Percentiles rank a stretch among this genome's conserved stretches.
phyloP scores from a whole-genome alignment of 1,140 invertebrate species.

The Cyclina sinensis region DNA sequence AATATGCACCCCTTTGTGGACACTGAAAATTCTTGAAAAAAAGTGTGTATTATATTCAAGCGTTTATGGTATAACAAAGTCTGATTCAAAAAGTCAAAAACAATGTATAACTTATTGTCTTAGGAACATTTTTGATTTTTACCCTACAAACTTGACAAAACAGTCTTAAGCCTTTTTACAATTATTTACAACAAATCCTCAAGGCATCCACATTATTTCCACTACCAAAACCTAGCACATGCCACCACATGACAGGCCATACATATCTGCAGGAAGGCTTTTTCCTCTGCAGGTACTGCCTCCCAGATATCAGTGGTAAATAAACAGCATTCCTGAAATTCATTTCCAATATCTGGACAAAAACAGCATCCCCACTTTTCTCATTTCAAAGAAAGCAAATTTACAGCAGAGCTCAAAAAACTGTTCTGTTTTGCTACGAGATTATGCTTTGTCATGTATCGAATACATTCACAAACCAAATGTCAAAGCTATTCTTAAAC shows the following conservation, averaged over 20 bases:
- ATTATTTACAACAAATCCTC: neutral
- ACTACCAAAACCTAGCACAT: neutral
- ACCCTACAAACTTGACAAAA: too few relatives aligned
- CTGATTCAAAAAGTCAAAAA: too few relatives aligned
- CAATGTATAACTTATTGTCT: too few relatives aligned
- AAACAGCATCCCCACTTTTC: neutral
- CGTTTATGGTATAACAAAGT: too few relatives aligned
- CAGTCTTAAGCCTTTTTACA: too few relatives aligned
- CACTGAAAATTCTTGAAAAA: too few relatives aligned
- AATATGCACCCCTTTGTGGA: too few relatives aligned
- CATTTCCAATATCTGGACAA: slow-evolving; percentile 25
- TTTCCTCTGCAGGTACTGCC: neutral
- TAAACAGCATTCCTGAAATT: slow-evolving; percentile 26
- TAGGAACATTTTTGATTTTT: too few relatives aligned
- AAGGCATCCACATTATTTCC: neutral
- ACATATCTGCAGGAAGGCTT: neutral
- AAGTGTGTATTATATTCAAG: too few relatives aligned
- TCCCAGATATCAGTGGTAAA: slow-evolving; percentile 16
- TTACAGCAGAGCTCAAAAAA: neutral
- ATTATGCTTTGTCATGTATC: neutral
- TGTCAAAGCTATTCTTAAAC: too few relatives aligned
- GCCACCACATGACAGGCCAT: neutral
- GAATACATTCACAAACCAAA: neutral
- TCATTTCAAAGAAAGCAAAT: neutral
- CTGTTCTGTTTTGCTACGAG: neutral